A percentile compares a stretch with the other conserved stretches of the same genome.
Conservation (phyloP, 1,140 invertebrate species). For the Heliconius hermathena region DNA sequence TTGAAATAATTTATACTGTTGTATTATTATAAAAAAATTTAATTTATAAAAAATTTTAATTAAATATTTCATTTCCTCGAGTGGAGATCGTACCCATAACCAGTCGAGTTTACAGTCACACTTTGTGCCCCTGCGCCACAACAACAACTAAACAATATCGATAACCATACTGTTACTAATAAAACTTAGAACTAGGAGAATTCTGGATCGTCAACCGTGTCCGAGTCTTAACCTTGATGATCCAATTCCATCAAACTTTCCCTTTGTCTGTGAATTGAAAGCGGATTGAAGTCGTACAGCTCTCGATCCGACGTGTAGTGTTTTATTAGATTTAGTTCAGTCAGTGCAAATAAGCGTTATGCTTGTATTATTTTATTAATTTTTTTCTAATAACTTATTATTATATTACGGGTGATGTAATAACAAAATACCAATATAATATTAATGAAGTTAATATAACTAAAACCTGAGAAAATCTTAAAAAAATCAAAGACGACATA, state of each 20-base stretch:
- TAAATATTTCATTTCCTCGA: too few relatives aligned
- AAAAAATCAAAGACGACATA: too few relatives aligned
- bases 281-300: constrained; percentile 58
- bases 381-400: not conserved
- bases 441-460: too few relatives aligned
- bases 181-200: constrained; percentile 33
- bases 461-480: too few relatives aligned
- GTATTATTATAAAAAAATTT: too few relatives aligned
- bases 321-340: constrained; percentile 45
- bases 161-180: not conserved
- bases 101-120: too few relatives aligned
- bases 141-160: not conserved
- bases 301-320: constrained; percentile 52
- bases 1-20: not conserved
- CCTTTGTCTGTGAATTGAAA: constrained; percentile 66
- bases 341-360: not conserved
- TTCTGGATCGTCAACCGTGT: constrained; percentile 48
- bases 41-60: too few relatives aligned
- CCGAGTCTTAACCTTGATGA: constrained; percentile 62
- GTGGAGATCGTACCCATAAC: too few relatives aligned
- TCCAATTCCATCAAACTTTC: constrained; percentile 66
- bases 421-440: too few relatives aligned
- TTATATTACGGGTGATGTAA: not conserved
- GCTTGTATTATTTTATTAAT: not conserved
- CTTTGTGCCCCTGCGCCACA: too few relatives aligned